These are phyloP conservation scores for Drosophila putrida DNA, from an alignment of 2,888 invertebrate genomes.

Conservation along the genomic window DNA sequence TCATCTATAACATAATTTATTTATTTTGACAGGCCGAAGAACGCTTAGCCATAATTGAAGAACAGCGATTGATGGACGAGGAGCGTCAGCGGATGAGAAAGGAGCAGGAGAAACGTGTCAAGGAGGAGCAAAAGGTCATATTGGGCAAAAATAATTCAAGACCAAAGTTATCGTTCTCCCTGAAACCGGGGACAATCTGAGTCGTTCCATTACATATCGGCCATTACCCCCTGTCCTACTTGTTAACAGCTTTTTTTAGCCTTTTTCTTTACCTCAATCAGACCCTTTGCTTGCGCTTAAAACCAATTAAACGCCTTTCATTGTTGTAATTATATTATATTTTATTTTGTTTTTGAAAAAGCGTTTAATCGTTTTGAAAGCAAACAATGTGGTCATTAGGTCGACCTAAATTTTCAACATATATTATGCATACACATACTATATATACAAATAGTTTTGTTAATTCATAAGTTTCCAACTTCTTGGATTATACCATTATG, in stretches of 20 bases:
- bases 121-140: constrained; percentile 98
- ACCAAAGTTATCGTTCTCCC: constrained; percentile 96
- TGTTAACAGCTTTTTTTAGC: constrained; percentile 62
- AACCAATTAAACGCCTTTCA: constrained; percentile 44
- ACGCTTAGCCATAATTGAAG: constrained; percentile 97
- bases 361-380: constrained; percentile 39
- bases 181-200: constrained; percentile 92
- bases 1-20: not conserved
- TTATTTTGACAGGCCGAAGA: constrained; percentile 93
- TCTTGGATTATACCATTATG: constrained; percentile 46
- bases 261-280: constrained; percentile 50
- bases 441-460: constrained; percentile 38
- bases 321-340: constrained; percentile 59
- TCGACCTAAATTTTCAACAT: constrained; percentile 30
- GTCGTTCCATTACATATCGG: constrained; percentile 49
- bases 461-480: constrained; percentile 62
- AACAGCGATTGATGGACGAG: constrained; percentile 98
- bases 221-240: constrained; percentile 30
- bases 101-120: constrained; percentile 96
- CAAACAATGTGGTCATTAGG: constrained; percentile 52
- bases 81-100: constrained; percentile 96
- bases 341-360: constrained; percentile 48
- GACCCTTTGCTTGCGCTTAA: constrained; percentile 52
- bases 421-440: constrained; percentile 14
- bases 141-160: constrained; percentile 98